A percentile compares a stretch with the other conserved stretches of the same genome.
phyloP scores from a whole-genome alignment of 2,797 vertebrate genomes.

The Xenentodon cancila region DNA sequence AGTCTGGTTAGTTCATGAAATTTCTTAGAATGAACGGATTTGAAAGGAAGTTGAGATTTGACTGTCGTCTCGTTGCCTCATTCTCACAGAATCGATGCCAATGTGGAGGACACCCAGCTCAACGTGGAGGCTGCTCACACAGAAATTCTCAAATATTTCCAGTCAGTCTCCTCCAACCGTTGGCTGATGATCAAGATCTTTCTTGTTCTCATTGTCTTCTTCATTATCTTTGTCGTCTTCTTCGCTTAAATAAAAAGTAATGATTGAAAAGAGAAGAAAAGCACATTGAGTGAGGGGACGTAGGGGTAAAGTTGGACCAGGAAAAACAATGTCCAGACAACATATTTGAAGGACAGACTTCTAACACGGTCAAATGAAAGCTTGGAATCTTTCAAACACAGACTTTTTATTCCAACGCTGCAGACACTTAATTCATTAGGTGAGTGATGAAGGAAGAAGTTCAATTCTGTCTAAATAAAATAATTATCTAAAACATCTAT shows the following conservation, averaged over 20 bases:
- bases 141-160: conserved; percentile 97
- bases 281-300: background rate
- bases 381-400: conserved; percentile 38
- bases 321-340: conserved; percentile 12
- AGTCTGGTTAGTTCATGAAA: too few relatives aligned
- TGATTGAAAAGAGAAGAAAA: background rate
- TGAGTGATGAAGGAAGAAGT: conserved; percentile 50
- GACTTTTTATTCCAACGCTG: conserved; percentile 46
- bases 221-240: conserved; percentile 97
- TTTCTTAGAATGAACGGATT: background rate
- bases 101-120: conserved; percentile 92
- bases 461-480: conserved; percentile 50
- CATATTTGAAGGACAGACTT: conserved; percentile 56
- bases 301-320: conserved; percentile 45
- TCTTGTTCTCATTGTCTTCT: conserved; percentile 94
- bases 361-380: conserved; percentile 31
- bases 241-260: conserved; percentile 83
- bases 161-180: conserved; percentile 95
- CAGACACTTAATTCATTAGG: conserved; percentile 41
- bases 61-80: background rate
- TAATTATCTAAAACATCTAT: conserved; percentile 52
- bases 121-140: conserved; percentile 92
- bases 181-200: conserved; percentile 99
- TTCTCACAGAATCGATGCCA: conserved; percentile 88
- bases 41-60: background rate